A percentile compares a stretch with the other conserved stretches of the same genome.
Conservation (phyloP, 2,888 invertebrate genomes). For the Bruchidius siliquastri region DNA sequence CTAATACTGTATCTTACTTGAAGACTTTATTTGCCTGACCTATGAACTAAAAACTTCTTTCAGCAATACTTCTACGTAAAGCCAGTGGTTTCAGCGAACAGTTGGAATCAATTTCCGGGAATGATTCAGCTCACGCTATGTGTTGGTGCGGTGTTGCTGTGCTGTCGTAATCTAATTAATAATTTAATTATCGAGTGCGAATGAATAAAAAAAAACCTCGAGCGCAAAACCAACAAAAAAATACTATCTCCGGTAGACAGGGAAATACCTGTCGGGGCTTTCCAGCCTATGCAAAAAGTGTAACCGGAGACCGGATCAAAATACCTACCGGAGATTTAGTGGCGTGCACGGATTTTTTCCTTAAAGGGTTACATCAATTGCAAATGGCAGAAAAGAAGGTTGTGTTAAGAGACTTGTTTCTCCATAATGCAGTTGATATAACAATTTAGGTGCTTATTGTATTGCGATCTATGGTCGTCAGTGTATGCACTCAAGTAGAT, state of each 20-base stretch:
- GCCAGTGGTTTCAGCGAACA: not conserved
- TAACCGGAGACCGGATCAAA: not conserved
- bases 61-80: not conserved
- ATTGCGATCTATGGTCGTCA: too few relatives aligned
- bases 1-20: too few relatives aligned
- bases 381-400: too few relatives aligned
- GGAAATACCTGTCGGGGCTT: conserved; percentile 29
- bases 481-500: too few relatives aligned
- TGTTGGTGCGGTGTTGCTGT: not conserved
- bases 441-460: too few relatives aligned
- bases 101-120: not conserved
- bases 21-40: not conserved
- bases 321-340: not conserved
- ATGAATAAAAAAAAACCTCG: not conserved
- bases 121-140: not conserved
- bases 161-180: not conserved
- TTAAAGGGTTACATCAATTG: not conserved
- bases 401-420: too few relatives aligned
- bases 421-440: too few relatives aligned
- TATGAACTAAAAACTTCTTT: not conserved
- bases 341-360: not conserved
- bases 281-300: not conserved
- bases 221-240: not conserved
- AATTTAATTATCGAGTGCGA: not conserved
- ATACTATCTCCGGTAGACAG: conserved; percentile 9